phyloP scores from a whole-genome alignment of 2,797 vertebrate species.

The Pseudomugil gertrudae region DNA sequence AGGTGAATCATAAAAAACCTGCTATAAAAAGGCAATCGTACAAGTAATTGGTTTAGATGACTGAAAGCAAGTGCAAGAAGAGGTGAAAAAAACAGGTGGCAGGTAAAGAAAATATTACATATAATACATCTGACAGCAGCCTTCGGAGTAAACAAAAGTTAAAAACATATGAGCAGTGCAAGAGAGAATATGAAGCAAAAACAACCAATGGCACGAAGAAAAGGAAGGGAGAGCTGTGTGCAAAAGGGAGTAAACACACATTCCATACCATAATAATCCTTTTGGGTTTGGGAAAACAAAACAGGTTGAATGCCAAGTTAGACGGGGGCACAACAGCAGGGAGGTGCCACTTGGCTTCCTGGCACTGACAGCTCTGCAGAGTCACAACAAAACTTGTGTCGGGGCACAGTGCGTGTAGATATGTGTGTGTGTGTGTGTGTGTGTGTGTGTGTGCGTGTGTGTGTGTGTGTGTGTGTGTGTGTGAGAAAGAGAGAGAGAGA shows the following conservation, averaged over 20 bases:
- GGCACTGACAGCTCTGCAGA: constrained; percentile 49
- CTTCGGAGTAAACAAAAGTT: constrained; percentile 1
- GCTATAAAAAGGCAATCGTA: neutral
- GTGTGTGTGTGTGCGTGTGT: neutral
- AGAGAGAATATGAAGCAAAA: constrained; percentile 1
- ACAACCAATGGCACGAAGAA: constrained; percentile 1
- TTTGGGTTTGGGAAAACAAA: constrained; percentile 26
- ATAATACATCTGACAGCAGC: constrained; percentile 4
- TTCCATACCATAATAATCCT: neutral
- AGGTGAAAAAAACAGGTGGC: neutral
- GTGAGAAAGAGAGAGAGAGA: neutral
- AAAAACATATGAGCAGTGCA: neutral
- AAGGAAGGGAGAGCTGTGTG: neutral
- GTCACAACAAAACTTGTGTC: constrained; percentile 54
- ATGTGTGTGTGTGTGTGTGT: neutral
- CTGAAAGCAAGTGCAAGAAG: neutral
- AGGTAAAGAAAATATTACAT: neutral
- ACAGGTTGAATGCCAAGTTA: constrained; percentile 27
- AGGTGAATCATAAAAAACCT: constrained; percentile 17
- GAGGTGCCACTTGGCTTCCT: constrained; percentile 56
- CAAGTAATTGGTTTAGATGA: neutral
- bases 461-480: neutral
- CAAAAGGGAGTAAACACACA: neutral
- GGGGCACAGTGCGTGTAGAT: constrained; percentile 2
- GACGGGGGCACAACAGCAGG: constrained; percentile 41